These are phyloP conservation scores for Dendrocincla tyrannina DNA, from an alignment of 2,797 vertebrate species.

Conservation along the genomic window DNA sequence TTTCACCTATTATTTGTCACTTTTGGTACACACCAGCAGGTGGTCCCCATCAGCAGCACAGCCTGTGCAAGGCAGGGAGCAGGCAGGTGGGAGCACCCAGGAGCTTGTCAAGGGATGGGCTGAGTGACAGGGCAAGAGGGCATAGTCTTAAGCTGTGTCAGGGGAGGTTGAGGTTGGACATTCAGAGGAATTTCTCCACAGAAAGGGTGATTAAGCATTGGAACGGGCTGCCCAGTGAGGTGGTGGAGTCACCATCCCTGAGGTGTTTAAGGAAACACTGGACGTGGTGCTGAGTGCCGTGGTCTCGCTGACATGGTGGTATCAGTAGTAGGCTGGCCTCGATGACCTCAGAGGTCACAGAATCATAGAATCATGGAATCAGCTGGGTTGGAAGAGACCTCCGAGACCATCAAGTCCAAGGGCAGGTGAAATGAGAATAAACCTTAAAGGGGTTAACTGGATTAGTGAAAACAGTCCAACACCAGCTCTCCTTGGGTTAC, in stretches of 20 bases:
- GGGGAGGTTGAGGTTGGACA: not conserved
- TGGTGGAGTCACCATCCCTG: not conserved
- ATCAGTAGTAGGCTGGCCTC: not conserved
- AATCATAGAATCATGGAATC: no score
- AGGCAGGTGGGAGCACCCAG: not conserved
- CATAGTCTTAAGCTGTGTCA: fast-evolving
- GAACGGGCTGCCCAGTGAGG: fast-evolving
- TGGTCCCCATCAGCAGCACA: no score
- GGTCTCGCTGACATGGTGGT: no score
- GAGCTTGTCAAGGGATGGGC: fast-evolving
- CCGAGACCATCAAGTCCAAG: no score
- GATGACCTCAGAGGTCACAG: no score
- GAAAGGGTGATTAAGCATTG: no score
- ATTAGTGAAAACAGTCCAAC: no score
- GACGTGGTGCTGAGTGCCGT: not conserved
- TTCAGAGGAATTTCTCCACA: not conserved
- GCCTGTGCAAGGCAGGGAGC: fast-evolving
- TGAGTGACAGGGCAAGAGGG: fast-evolving
- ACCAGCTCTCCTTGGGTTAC: no score
- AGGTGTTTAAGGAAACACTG: fast-evolving
- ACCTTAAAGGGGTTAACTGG: no score
- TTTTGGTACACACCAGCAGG: fast-evolving
- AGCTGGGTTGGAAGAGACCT: no score
- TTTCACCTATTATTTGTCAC: not conserved
- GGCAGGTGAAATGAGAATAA: no score